Conservation (phyloP, 2,113 vertebrate genomes). For the Leucosticte australis region DNA sequence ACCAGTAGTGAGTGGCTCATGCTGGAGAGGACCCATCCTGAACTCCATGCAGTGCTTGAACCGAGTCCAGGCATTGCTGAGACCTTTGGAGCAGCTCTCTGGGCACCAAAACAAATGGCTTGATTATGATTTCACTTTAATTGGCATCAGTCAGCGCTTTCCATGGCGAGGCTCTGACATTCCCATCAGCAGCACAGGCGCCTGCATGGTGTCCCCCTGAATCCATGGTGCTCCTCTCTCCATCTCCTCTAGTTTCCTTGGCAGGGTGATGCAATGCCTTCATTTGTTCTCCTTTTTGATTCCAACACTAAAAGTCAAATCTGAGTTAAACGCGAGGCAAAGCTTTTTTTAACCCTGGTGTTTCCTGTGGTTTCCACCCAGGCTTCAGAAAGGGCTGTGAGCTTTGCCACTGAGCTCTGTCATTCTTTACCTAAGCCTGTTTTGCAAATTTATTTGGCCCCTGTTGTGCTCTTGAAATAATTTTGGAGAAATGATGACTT, state of each 20-base stretch:
- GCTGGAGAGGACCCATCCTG: neutral
- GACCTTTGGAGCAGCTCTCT: constrained; percentile 3
- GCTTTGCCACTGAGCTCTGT: neutral
- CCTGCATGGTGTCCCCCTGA: neutral
- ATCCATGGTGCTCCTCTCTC: neutral
- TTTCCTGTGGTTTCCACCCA: neutral
- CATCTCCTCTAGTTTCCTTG: neutral
- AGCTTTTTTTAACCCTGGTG: neutral
- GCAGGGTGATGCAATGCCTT: neutral
- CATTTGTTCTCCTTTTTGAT: neutral
- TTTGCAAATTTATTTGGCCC: constrained; percentile 22
- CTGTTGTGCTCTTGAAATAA: constrained; percentile 11
- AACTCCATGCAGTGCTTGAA: neutral
- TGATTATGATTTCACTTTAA: constrained; percentile 46
- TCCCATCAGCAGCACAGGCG: neutral
- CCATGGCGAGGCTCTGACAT: neutral
- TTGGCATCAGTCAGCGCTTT: constrained; percentile 39
- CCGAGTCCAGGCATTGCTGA: neutral
- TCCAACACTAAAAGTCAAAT: neutral
- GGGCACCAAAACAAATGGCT: constrained; percentile 21
- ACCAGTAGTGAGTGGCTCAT: fast-evolving
- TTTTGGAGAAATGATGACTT: neutral
- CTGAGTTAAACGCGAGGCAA: neutral
- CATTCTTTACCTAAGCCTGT: neutral
- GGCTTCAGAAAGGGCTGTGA: neutral